These are phyloP conservation scores for Cygnus olor DNA, from an alignment of 2,797 vertebrate species.

Conservation along the genomic window DNA sequence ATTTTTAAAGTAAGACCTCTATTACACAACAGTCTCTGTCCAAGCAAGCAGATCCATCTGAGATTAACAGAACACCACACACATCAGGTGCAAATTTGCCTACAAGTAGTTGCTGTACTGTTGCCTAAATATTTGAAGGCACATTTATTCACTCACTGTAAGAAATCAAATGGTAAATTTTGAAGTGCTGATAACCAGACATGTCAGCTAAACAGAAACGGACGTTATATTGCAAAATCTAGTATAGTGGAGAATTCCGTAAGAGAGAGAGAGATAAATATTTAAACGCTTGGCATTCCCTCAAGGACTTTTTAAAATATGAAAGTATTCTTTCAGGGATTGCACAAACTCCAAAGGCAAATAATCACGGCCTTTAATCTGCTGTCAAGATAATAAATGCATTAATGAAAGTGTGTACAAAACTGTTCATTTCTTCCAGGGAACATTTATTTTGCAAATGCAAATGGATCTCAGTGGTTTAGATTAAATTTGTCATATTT, in stretches of 20 bases:
- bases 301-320: constrained; percentile 26
- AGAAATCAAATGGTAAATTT: constrained; percentile 2
- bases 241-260: not conserved
- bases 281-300: constrained; percentile 49
- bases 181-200: constrained; percentile 6
- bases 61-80: not conserved
- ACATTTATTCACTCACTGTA: not conserved
- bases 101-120: not conserved
- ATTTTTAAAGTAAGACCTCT: not conserved
- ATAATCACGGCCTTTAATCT: constrained; percentile 9
- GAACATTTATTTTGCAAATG: constrained; percentile 55
- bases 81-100: not conserved
- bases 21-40: not conserved
- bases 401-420: not conserved
- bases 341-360: constrained; percentile 15
- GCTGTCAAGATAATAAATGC: constrained; percentile 17
- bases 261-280: constrained; percentile 40
- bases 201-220: not conserved
- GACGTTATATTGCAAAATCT: constrained; percentile 32
- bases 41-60: not conserved
- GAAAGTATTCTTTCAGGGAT: constrained; percentile 42
- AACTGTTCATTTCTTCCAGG: constrained; percentile 25
- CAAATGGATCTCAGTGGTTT: constrained; percentile 42
- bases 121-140: constrained; percentile 21
- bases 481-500: constrained; percentile 27